Percentiles rank a stretch among this genome's conserved stretches.
Evolutionary conservation across 2,797 vertebrate species (phyloP).

Genomic region (Myotis pilosus): DNA sequence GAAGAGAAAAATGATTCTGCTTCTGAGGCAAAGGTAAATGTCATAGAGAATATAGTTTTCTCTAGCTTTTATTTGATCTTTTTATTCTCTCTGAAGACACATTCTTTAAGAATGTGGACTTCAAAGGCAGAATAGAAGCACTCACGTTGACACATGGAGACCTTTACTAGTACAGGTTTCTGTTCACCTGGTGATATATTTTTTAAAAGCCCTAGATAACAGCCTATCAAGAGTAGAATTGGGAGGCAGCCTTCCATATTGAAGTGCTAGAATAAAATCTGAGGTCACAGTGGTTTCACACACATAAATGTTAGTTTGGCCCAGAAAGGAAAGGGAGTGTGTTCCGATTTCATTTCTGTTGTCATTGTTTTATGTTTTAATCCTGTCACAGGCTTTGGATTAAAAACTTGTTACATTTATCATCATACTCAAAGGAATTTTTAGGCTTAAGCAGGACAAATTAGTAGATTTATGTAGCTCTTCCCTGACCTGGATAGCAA

Average conservation of each 20-base stretch:
- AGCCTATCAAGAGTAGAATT: background rate
- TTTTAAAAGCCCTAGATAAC: background rate
- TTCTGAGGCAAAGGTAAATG: slow-evolving; percentile 37
- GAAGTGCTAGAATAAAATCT: background rate
- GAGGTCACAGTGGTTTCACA: background rate
- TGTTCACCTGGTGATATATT: background rate
- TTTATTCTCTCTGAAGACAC: slow-evolving; percentile 47
- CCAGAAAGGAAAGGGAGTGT: background rate
- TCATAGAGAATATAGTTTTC: slow-evolving; percentile 26
- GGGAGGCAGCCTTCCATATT: background rate
- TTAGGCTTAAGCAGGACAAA: background rate
- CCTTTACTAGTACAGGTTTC: background rate
- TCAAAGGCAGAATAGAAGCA: slow-evolving; percentile 47
- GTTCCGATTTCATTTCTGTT: background rate
- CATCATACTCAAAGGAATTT: background rate
- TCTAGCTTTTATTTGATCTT: slow-evolving; percentile 56
- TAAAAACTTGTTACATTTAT: background rate
- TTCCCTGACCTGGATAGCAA: background rate
- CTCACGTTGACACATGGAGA: background rate
- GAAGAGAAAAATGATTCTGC: slow-evolving; percentile 23
- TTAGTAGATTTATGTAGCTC: background rate
- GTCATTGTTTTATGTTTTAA: background rate
- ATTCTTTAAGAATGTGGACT: slow-evolving; percentile 24
- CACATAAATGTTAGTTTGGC: background rate
- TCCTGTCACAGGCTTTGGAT: background rate